Percentiles rank a stretch among this genome's conserved stretches.
Conservation (phyloP, 2,888 invertebrate genomes). For the Hydroisotoma schaefferi region DNA sequence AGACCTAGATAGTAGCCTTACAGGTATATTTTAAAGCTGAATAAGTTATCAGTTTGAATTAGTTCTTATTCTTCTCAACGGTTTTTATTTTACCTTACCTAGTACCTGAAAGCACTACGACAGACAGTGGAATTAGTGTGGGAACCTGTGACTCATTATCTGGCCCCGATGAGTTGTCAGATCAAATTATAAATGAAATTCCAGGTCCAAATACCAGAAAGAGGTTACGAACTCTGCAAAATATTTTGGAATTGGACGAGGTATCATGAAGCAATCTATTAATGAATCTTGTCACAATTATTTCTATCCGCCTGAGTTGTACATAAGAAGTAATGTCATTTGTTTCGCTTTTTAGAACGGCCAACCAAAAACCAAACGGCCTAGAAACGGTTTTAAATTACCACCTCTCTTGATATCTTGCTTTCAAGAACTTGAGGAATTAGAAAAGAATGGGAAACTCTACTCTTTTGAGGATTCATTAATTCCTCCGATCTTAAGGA, state of each 20-base stretch:
- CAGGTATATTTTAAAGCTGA: too few species aligned
- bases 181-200: conserved; percentile 25
- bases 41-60: too few species aligned
- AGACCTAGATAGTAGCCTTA: too few species aligned
- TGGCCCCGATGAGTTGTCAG: conserved; percentile 2
- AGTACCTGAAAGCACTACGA: conserved; percentile 7
- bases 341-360: background rate
- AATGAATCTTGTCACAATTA: background rate
- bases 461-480: conserved; percentile 15
- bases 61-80: too few species aligned
- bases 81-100: background rate
- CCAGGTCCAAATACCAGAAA: conserved; percentile 20
- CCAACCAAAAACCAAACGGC: background rate
- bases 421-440: conserved; percentile 18
- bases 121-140: background rate
- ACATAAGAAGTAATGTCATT: background rate
- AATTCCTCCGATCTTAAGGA: conserved; percentile 15
- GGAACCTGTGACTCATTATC: background rate
- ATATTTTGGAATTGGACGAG: conserved; percentile 23
- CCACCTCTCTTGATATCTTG: conserved; percentile 31
- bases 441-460: background rate
- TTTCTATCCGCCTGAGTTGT: background rate
- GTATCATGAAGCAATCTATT: conserved; percentile 8
- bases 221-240: conserved; percentile 17
- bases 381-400: background rate